These are phyloP conservation scores for Synergus gifuensis DNA, from an alignment of 2,888 invertebrate species.

Conservation along the genomic window DNA sequence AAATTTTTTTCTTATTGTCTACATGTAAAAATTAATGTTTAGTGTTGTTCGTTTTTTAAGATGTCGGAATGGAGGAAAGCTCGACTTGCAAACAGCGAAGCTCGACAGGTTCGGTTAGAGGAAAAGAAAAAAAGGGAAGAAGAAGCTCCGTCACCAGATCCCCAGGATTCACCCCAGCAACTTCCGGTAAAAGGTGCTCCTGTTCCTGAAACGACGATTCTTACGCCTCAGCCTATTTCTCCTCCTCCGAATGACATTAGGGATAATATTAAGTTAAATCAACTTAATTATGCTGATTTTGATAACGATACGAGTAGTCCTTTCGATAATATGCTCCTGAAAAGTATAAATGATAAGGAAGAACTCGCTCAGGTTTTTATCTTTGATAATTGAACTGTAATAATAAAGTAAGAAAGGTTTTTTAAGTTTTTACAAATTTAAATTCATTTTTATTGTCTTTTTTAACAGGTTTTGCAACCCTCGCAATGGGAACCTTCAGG, in stretches of 20 bases:
- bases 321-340: conserved; percentile 94
- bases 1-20: background rate
- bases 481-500: conserved; percentile 69
- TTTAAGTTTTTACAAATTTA: background rate
- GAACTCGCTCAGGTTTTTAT: conserved; percentile 87
- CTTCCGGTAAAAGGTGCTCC: conserved; percentile 71
- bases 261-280: conserved; percentile 69
- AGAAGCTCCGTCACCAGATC: conserved; percentile 68
- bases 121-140: conserved; percentile 80
- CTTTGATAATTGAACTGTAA: background rate
- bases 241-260: conserved; percentile 68
- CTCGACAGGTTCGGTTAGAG: conserved; percentile 82
- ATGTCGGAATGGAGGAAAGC: conserved; percentile 85
- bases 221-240: conserved; percentile 73
- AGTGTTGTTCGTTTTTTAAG: conserved; percentile 56
- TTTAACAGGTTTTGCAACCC: conserved; percentile 69
- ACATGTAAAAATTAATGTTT: background rate
- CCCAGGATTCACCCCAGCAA: conserved; percentile 79
- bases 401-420: conserved; percentile 23
- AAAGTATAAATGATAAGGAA: conserved; percentile 95
- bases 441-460: background rate
- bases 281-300: conserved; percentile 82
- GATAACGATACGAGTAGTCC: conserved; percentile 95
- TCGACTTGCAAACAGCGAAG: conserved; percentile 82
- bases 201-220: conserved; percentile 77